Conservation (phyloP, 2,888 invertebrate genomes). For the Cataglyphis cursor region DNA sequence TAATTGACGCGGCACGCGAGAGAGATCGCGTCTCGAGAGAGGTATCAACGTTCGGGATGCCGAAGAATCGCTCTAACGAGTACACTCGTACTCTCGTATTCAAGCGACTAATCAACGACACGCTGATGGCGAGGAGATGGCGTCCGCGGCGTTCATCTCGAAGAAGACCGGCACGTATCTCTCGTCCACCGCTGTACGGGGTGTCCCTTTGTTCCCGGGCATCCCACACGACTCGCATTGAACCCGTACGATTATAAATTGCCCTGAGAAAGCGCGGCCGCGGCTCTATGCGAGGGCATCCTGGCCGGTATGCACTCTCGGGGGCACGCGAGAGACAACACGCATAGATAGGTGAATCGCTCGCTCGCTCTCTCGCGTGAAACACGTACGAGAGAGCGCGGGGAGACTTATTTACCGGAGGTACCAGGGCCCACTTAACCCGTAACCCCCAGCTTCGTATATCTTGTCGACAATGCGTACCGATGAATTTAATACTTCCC, state of each 20-base stretch:
- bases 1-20: slow-evolving; percentile 14
- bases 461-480: slow-evolving; percentile 83
- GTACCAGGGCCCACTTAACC: slow-evolving; percentile 83
- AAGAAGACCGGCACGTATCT: slow-evolving; percentile 16
- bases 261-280: slow-evolving; percentile 75
- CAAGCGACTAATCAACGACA: slow-evolving; percentile 56
- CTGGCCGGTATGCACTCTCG: slow-evolving; percentile 62
- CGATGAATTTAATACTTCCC: slow-evolving; percentile 80
- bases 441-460: slow-evolving; percentile 84
- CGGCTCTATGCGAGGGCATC: slow-evolving; percentile 64
- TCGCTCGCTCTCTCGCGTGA: slow-evolving; percentile 32
- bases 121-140: slow-evolving; percentile 59
- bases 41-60: slow-evolving; percentile 31
- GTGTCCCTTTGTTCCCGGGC: slow-evolving; percentile 77
- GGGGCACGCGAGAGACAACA: slow-evolving; percentile 65
- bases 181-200: slow-evolving; percentile 62
- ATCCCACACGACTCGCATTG: slow-evolving; percentile 81
- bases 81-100: slow-evolving; percentile 42
- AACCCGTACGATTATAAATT: slow-evolving; percentile 82
- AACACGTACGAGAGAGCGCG: slow-evolving; percentile 57
- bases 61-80: slow-evolving; percentile 53
- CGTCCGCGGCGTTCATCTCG: slow-evolving; percentile 21
- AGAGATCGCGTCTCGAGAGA: not conserved
- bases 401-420: slow-evolving; percentile 75
- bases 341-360: slow-evolving; percentile 6